Conservation (phyloP, 2,888 invertebrate species). For the Unio pictorum region DNA sequence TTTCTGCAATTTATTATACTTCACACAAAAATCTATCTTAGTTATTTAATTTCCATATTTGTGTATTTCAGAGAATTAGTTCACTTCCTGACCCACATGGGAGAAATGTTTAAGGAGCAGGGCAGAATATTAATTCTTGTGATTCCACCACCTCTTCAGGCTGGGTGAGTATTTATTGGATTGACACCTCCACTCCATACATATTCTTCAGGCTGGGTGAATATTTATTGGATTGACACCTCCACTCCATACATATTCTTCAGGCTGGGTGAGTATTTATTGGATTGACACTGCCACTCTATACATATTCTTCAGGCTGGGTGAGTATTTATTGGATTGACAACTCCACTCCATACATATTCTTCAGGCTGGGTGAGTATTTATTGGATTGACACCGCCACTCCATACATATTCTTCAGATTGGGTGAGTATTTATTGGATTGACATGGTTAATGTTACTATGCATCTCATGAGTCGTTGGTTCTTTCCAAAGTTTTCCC, state of each 20-base stretch:
- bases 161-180: constrained; percentile 37
- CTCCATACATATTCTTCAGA: too few relatives aligned
- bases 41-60: neutral
- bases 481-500: too few relatives aligned
- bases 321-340: constrained; percentile 27
- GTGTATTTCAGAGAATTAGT: constrained; percentile 52
- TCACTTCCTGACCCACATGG: constrained; percentile 68
- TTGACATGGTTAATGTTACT: too few relatives aligned
- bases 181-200: too few relatives aligned
- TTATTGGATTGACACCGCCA: too few relatives aligned
- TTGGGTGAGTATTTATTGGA: too few relatives aligned
- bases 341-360: too few relatives aligned
- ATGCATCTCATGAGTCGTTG: too few relatives aligned
- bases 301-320: constrained; percentile 37
- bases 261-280: constrained; percentile 47
- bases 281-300: too few relatives aligned
- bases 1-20: neutral
- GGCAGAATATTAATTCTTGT: constrained; percentile 65
- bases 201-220: too few relatives aligned
- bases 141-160: constrained; percentile 64
- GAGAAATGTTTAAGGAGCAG: constrained; percentile 53
- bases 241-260: constrained; percentile 7
- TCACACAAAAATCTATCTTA: neutral
- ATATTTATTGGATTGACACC: too few relatives aligned
- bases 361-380: constrained; percentile 51